Conservation (phyloP, 2,113 vertebrate species). For the Dipodomys spectabilis region DNA sequence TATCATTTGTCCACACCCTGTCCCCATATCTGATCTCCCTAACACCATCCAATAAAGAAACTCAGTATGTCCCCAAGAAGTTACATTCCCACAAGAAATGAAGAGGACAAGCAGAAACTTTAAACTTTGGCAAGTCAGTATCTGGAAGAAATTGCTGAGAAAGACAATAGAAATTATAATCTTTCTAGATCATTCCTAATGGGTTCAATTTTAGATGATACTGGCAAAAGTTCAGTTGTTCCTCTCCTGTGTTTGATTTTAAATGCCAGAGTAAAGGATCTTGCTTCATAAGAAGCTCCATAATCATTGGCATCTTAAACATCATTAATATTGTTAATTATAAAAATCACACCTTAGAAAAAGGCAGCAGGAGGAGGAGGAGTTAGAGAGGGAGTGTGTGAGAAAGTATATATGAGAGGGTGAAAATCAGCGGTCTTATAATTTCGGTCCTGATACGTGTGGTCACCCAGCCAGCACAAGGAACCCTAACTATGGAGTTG, state of each 20-base stretch:
- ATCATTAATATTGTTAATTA: constrained; percentile 14
- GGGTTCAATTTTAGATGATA: neutral
- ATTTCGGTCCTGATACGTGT: neutral
- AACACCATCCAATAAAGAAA: neutral
- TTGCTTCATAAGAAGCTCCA: neutral
- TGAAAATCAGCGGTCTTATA: neutral
- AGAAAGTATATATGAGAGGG: neutral
- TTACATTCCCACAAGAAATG: neutral
- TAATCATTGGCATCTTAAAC: neutral
- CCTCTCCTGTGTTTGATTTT: constrained; percentile 26
- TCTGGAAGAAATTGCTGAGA: constrained; percentile 5
- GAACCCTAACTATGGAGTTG: neutral
- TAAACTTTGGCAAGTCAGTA: neutral
- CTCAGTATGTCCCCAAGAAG: neutral
- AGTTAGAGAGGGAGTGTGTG: neutral
- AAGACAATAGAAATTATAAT: neutral
- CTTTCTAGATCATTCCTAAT: neutral
- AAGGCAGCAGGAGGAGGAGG: neutral
- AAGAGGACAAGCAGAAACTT: constrained; percentile 8
- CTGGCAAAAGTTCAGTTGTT: neutral
- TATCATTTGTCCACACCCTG: neutral
- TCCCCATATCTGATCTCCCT: too few species aligned
- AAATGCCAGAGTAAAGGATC: constrained; percentile 5
- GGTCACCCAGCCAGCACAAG: neutral
- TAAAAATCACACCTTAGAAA: constrained; percentile 37